Evolutionary conservation across 1,140 invertebrate genomes (phyloP).

Genomic region (Pseudomyrmex flavicornis): DNA sequence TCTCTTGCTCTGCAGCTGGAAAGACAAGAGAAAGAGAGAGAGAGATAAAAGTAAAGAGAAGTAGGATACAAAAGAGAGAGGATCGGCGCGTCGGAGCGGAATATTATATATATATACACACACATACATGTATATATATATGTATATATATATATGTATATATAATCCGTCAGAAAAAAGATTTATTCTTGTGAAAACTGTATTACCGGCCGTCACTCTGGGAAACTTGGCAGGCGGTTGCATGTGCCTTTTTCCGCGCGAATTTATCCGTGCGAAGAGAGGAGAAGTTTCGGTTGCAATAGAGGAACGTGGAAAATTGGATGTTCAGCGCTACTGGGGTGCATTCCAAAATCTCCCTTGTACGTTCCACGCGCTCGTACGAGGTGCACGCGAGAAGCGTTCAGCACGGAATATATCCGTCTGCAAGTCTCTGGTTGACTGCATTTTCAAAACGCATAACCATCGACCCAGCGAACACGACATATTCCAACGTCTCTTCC

Average conservation of each 20-base stretch:
- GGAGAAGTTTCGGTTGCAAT: slow-evolving; percentile 49
- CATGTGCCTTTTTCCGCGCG: slow-evolving; percentile 54
- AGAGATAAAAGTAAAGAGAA: not conserved
- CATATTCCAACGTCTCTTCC: slow-evolving; percentile 11
- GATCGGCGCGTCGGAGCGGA: slow-evolving; percentile 6
- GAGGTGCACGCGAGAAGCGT: slow-evolving; percentile 19
- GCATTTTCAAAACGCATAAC: slow-evolving; percentile 59
- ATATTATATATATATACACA: too few relatives aligned
- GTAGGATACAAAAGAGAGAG: not conserved
- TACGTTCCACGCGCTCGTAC: slow-evolving; percentile 25
- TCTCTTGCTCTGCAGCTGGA: not conserved
- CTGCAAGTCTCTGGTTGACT: slow-evolving; percentile 46
- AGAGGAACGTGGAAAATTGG: slow-evolving; percentile 57
- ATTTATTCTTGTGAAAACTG: slow-evolving; percentile 61
- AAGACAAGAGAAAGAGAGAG: slow-evolving; percentile 4
- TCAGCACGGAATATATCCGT: slow-evolving; percentile 47
- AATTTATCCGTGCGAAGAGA: slow-evolving; percentile 50
- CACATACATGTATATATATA: too few relatives aligned
- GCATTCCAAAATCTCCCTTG: slow-evolving; percentile 55
- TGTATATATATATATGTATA: not conserved
- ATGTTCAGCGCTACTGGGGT: slow-evolving; percentile 56
- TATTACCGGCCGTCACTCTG: slow-evolving; percentile 57
- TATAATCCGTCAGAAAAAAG: slow-evolving; percentile 60
- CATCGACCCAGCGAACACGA: slow-evolving; percentile 23
- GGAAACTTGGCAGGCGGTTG: slow-evolving; percentile 56